phyloP scores from a whole-genome alignment of 2,113 vertebrate genomes.

The Xiphias gladius region DNA sequence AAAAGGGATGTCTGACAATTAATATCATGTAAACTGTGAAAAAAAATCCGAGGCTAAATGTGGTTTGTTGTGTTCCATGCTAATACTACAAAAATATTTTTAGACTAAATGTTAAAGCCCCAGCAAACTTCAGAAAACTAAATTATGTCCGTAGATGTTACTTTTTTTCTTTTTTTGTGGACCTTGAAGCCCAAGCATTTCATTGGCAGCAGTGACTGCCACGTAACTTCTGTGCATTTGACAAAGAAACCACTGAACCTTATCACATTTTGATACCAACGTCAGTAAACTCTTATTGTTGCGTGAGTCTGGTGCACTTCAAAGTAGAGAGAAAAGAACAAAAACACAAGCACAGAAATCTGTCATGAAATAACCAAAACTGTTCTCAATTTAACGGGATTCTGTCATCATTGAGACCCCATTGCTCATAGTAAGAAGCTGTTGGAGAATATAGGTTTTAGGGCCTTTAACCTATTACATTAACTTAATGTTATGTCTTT shows the following conservation, averaged over 20 bases:
- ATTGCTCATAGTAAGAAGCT: background rate
- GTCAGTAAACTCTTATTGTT: background rate
- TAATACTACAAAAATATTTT: background rate
- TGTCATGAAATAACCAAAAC: background rate
- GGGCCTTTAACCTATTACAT: background rate
- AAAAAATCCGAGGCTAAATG: no score
- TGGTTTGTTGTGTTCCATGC: background rate
- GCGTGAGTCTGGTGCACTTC: background rate
- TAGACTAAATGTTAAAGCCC: background rate
- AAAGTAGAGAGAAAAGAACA: background rate
- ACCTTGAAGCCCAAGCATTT: background rate
- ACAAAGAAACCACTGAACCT: background rate
- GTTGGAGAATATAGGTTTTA: no score
- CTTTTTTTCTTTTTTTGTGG: background rate
- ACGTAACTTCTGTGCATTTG: background rate
- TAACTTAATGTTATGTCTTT: background rate
- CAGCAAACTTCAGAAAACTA: background rate
- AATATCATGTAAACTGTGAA: no score
- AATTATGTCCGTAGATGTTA: background rate
- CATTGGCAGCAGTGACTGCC: background rate
- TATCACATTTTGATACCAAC: background rate
- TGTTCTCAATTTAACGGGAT: background rate
- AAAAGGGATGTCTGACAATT: background rate
- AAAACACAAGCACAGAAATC: background rate
- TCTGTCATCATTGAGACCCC: background rate